Evolutionary conservation across 1,140 invertebrate genomes (phyloP).

Genomic region (Phocides pigmalion): DNA sequence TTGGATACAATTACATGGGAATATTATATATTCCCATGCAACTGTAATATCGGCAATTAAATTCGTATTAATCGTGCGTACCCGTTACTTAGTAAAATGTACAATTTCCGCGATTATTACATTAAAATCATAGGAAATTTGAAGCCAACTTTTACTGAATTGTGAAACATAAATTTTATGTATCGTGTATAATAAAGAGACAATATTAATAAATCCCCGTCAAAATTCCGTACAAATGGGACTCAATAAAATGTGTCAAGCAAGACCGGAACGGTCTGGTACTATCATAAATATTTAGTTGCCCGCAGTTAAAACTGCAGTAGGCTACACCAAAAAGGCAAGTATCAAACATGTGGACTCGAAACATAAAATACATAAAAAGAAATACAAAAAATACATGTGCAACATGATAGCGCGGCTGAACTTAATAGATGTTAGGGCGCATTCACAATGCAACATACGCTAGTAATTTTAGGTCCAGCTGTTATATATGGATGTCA

Average conservation of each 20-base stretch:
- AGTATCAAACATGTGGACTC: conserved; percentile 26
- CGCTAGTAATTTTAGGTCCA: too few relatives aligned
- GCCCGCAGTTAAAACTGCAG: conserved; percentile 29
- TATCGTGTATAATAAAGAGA: conserved; percentile 5
- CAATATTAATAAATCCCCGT: conserved; percentile 12
- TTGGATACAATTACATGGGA: too few relatives aligned
- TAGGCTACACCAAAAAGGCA: conserved; percentile 29
- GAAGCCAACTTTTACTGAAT: too few relatives aligned
- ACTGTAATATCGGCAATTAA: too few relatives aligned
- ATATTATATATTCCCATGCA: too few relatives aligned
- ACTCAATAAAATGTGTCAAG: conserved; percentile 29
- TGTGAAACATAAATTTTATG: neutral
- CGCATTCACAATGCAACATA: neutral
- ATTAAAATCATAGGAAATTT: too few relatives aligned
- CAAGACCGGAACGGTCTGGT: conserved; percentile 19
- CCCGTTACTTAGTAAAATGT: too few relatives aligned
- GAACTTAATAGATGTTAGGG: conserved; percentile 21
- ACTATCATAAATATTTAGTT: conserved; percentile 30
- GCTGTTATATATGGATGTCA: too few relatives aligned
- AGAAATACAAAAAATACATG: conserved; percentile 28
- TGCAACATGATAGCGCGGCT: conserved; percentile 19
- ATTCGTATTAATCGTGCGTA: too few relatives aligned
- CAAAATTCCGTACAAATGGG: conserved; percentile 20
- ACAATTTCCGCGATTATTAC: too few relatives aligned
- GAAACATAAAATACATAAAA: conserved; percentile 23